Evolutionary conservation across 2,888 invertebrate genomes (phyloP).

Genomic region (Neocrepidodera transversa): DNA sequence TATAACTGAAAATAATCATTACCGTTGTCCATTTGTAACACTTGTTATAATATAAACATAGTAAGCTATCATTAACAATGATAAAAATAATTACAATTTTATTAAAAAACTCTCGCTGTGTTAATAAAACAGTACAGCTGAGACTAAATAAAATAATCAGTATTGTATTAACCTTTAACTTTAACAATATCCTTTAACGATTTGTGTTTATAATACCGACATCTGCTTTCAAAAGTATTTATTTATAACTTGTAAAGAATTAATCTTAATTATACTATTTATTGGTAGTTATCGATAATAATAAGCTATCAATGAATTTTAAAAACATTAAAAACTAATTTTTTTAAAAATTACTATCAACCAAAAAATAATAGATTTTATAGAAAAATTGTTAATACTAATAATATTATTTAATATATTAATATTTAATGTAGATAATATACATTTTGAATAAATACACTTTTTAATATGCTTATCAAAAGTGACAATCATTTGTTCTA

Average conservation of each 20-base stretch:
- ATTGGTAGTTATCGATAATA: neutral
- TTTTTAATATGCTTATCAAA: no score
- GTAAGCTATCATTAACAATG: constrained; percentile 15
- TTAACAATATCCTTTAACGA: constrained; percentile 6
- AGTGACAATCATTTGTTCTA: no score
- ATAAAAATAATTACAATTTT: constrained; percentile 13
- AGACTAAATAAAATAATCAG: constrained; percentile 14
- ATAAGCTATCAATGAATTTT: no score
- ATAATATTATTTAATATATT: no score
- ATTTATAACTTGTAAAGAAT: constrained; percentile 13
- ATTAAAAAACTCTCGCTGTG: constrained; percentile 9
- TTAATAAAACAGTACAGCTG: constrained; percentile 4
- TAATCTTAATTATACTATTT: neutral
- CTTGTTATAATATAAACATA: neutral
- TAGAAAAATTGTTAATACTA: no score
- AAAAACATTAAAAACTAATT: no score
- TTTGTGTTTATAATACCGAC: constrained; percentile 12
- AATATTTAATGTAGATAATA: no score
- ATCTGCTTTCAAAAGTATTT: constrained; percentile 10
- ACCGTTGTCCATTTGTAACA: neutral
- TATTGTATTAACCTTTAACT: constrained; percentile 19
- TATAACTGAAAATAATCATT: neutral
- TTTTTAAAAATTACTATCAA: no score
- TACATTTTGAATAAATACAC: no score
- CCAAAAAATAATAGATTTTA: no score